A percentile compares a stretch with the other conserved stretches of the same genome.
Evolutionary conservation across 2,113 vertebrate genomes (phyloP).

Genomic region (Epinephelus cyanopodus): DNA sequence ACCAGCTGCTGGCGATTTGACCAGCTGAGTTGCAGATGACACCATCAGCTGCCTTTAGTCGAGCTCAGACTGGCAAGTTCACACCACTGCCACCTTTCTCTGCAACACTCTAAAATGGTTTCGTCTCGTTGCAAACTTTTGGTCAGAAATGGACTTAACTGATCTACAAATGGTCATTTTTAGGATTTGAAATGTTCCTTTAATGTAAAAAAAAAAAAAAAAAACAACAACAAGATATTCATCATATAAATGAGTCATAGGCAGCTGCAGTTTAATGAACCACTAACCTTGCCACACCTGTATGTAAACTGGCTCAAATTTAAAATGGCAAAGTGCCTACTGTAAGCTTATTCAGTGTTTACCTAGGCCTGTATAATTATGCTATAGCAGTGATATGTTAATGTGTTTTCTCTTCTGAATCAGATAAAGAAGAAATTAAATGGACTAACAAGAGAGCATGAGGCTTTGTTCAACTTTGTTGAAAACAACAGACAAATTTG

Average conservation of each 20-base stretch:
- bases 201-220: background rate
- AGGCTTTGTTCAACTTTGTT: slow-evolving; percentile 88
- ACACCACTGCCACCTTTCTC: too few relatives aligned
- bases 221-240: background rate
- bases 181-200: too few relatives aligned
- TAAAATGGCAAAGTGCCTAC: background rate
- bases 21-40: too few relatives aligned
- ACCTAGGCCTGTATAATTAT: background rate
- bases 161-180: too few relatives aligned
- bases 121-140: too few relatives aligned
- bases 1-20: too few relatives aligned
- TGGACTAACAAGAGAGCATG: slow-evolving; percentile 87
- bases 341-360: background rate
- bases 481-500: slow-evolving; percentile 87
- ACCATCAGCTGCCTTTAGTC: too few relatives aligned
- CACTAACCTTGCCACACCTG: background rate
- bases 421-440: slow-evolving; percentile 90
- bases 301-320: background rate
- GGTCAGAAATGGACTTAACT: too few relatives aligned
- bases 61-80: too few relatives aligned
- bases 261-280: background rate
- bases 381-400: background rate
- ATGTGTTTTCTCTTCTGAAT: slow-evolving; percentile 6
- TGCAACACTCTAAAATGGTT: too few relatives aligned
- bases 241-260: background rate